These are phyloP conservation scores for Echiichthys vipera DNA, from an alignment of 2,797 vertebrate genomes.

Conservation along the genomic window DNA sequence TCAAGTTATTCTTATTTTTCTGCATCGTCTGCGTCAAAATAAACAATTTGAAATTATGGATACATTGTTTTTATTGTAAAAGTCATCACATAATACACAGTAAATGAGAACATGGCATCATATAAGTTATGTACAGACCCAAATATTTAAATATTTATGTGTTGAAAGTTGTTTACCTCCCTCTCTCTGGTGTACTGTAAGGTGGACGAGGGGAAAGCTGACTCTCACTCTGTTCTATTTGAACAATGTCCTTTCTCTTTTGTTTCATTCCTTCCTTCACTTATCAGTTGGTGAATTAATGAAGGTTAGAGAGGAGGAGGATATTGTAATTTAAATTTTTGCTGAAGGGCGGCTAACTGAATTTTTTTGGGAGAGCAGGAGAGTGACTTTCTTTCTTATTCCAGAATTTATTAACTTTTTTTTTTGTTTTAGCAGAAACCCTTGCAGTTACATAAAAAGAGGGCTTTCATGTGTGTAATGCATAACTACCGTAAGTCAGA, in stretches of 20 bases:
- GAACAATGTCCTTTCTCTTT: conserved; percentile 52
- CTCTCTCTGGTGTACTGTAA: conserved; percentile 47
- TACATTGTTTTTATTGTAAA: too few species aligned
- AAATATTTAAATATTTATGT: conserved; percentile 86
- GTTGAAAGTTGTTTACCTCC: conserved; percentile 76
- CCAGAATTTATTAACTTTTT: neutral
- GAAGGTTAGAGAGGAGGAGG: conserved; percentile 32
- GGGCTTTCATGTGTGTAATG: neutral
- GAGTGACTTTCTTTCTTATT: neutral
- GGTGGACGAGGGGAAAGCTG: conserved; percentile 18
- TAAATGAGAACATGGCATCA: too few species aligned
- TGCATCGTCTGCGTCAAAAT: too few species aligned
- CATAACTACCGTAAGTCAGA: neutral
- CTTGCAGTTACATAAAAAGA: neutral
- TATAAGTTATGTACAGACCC: too few species aligned
- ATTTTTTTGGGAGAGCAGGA: neutral
- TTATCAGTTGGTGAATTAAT: conserved; percentile 67
- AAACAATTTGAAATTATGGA: too few species aligned
- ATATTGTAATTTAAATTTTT: conserved; percentile 4
- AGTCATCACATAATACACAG: too few species aligned
- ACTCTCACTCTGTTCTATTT: conserved; percentile 50
- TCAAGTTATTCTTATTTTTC: too few species aligned
- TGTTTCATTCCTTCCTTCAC: conserved; percentile 42
- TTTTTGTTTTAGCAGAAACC: neutral
- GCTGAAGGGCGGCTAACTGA: neutral